A percentile compares a stretch with the other conserved stretches of the same genome.
Evolutionary conservation across 2,113 vertebrate species (phyloP).

Genomic region (Tyto alba): DNA sequence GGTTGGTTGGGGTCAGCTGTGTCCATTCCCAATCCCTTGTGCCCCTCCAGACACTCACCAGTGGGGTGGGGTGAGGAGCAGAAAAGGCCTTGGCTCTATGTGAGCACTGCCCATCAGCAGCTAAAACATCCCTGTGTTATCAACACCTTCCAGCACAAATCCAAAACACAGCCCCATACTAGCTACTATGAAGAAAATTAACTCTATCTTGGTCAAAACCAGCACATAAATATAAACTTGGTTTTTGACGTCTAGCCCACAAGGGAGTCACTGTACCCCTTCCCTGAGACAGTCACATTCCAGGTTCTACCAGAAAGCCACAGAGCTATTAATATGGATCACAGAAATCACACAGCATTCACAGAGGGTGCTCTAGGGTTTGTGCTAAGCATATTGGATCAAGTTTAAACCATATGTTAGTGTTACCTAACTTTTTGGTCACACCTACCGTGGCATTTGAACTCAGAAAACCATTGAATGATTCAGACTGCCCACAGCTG

Average conservation of each 20-base stretch:
- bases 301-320: not conserved
- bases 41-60: too few relatives aligned
- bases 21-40: too few relatives aligned
- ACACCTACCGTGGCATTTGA: not conserved
- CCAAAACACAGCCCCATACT: too few relatives aligned
- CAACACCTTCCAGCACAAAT: too few relatives aligned
- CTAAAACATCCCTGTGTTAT: too few relatives aligned
- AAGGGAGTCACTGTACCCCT: not conserved
- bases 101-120: too few relatives aligned
- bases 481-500: not conserved
- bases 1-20: too few relatives aligned
- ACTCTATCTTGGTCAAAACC: too few relatives aligned
- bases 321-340: not conserved
- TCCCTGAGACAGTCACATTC: not conserved
- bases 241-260: not conserved
- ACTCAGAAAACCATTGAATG: not conserved
- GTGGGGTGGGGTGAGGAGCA: too few relatives aligned
- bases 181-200: too few relatives aligned
- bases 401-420: not conserved
- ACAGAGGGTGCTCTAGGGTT: fast-evolving
- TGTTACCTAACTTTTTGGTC: not conserved
- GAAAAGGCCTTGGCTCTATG: too few relatives aligned
- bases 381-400: not conserved
- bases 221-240: not conserved
- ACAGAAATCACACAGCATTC: not conserved